Base-by-base conservation (phyloP, 1,140 invertebrate species). In the Ctenoplectra terminalis region DNA sequence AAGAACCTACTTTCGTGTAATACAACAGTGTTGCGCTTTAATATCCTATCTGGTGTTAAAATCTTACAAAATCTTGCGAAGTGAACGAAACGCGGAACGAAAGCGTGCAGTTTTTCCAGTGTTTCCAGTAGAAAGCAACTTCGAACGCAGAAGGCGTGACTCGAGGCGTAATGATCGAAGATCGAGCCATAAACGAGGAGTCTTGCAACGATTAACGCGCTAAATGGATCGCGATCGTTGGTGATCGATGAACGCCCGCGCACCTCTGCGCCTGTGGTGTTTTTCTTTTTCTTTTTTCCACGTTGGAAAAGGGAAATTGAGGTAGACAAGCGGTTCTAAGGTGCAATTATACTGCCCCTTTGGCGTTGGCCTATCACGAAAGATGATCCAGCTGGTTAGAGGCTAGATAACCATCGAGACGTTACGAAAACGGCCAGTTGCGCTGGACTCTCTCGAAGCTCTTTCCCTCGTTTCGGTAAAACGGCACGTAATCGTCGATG, bases 331-430 rank as follows among this genome's bases (percentile, higher is more conserved):
- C 17, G 31, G 43, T 26, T 58, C 17, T 17, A 29, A 54, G 69
- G 37, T 17, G 69, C 69, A 80, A 80, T 80, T 73, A 80, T 23
- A 11, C 13, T 26, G 8, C 34, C 52, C 52, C 69, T 13, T 43
- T 23, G 52, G 54, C 46, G 77, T 50, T 81, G 80, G 80, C 73
- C 73, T 81, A 81, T 81, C 80, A 76, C 80, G 80, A 81, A 46
- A 70, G 77, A 80, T 67, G 73, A 76, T 81, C 67, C 72, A 20
- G 40, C 40, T 7, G 76, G 20, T 20, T 31, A 31, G 46, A 29
- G 11, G 46, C 26, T n/a, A 31, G 69, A 73, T 54, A 80, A 34
- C 46, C 34, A 64, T 73, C 77, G 69, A 52, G 37, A 46, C 31
- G 56, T 80, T 80, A 54, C 69, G 77, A 43, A 63, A 80, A 73